These are phyloP conservation scores for Phytoseiulus persimilis DNA, from an alignment of 2,888 invertebrate genomes.

Conservation along the genomic window DNA sequence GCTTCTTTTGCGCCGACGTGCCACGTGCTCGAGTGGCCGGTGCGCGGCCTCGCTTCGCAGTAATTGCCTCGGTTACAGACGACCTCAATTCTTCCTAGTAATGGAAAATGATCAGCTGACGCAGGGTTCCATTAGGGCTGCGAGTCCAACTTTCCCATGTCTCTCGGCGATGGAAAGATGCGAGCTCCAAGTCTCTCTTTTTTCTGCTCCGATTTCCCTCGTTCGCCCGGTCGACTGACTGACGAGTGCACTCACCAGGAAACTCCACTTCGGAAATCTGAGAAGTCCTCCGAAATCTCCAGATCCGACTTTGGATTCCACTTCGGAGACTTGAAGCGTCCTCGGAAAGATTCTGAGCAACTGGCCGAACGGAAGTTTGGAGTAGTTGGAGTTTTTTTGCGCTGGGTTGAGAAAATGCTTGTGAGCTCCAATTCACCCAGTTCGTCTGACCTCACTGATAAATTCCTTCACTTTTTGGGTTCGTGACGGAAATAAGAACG, in stretches of 20 bases:
- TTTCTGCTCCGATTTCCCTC: neutral
- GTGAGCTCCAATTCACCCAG: no score
- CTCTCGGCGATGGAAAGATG: no score
- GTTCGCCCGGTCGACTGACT: no score
- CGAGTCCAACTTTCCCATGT: neutral
- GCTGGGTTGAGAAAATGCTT: no score
- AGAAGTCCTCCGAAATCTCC: neutral
- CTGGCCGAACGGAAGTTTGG: no score
- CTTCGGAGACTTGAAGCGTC: no score
- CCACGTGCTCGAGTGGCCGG: neutral
- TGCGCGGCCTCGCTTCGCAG: neutral
- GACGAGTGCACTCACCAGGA: neutral
- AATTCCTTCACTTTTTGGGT: no score
- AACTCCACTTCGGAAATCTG: neutral
- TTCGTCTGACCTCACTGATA: no score
- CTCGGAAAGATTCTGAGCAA: no score
- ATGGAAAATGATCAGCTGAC: neutral
- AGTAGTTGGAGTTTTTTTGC: no score
- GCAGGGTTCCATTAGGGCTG: neutral
- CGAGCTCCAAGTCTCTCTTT: neutral
- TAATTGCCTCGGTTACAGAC: neutral
- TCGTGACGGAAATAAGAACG: no score
- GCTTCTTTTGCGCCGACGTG: neutral
- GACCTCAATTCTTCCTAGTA: neutral
- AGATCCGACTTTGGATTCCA: neutral